Evolutionary conservation across 2,888 invertebrate species (phyloP).

Genomic region (Plutella xylostella): DNA sequence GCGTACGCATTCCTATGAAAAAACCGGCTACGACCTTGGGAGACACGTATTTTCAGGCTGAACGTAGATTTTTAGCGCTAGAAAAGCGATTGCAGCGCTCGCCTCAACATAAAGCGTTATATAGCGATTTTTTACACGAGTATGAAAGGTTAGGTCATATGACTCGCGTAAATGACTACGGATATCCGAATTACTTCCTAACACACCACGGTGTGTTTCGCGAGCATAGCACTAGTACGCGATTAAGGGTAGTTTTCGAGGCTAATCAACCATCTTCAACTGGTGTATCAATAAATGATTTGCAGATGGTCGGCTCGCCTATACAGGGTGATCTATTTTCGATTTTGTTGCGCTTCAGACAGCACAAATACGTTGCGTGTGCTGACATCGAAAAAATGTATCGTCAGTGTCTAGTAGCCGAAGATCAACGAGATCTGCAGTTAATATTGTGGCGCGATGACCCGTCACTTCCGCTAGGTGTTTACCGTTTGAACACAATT

Average conservation of each 20-base stretch:
- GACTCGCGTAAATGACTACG: constrained; percentile 11
- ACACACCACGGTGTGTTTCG: constrained; percentile 13
- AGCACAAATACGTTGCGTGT: constrained; percentile 9
- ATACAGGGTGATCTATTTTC: constrained; percentile 3
- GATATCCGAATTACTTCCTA: background rate
- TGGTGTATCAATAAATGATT: constrained; percentile 8
- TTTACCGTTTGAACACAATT: background rate
- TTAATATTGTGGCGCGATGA: background rate
- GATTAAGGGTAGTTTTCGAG: constrained; percentile 16
- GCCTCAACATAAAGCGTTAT: constrained; percentile 8
- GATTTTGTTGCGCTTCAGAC: constrained; percentile 9
- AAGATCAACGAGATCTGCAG: background rate
- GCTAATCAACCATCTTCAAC: constrained; percentile 2
- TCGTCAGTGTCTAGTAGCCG: constrained; percentile 6
- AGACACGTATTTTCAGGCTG: constrained; percentile 3
- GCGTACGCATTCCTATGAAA: background rate
- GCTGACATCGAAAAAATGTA: constrained; percentile 14
- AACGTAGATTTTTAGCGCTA: constrained; percentile 10
- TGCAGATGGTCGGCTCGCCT: constrained; percentile 2
- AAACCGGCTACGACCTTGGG: background rate
- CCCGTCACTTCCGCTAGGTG: background rate
- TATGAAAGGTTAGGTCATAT: constrained; percentile 12
- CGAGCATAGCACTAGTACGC: constrained; percentile 9
- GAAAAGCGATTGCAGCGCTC: constrained; percentile 7
- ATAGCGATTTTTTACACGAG: constrained; percentile 9